phyloP scores from a whole-genome alignment of 2,113 vertebrate genomes.

The Ornithorhynchus anatinus region DNA sequence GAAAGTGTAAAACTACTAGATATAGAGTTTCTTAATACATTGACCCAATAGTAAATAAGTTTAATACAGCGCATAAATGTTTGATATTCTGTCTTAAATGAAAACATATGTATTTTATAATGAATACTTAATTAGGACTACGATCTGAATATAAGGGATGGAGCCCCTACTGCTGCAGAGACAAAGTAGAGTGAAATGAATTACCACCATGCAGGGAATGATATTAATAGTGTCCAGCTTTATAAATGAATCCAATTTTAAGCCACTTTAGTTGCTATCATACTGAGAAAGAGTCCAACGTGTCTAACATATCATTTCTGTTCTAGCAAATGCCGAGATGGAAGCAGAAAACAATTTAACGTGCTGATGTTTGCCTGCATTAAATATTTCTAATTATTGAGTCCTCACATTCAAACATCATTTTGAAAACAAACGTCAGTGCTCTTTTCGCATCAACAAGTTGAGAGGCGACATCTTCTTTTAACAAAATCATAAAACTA shows the following conservation, averaged over 20 bases:
- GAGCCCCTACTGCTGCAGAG: slow-evolving; percentile 62
- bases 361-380: slow-evolving; percentile 60
- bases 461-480: not conserved
- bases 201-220: slow-evolving; percentile 72
- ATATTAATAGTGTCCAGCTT: slow-evolving; percentile 80
- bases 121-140: slow-evolving; percentile 76
- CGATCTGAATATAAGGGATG: slow-evolving; percentile 65
- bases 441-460: not conserved
- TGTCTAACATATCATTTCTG: slow-evolving; percentile 69
- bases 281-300: slow-evolving; percentile 67
- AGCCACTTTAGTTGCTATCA: slow-evolving; percentile 74
- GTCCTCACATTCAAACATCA: slow-evolving; percentile 34
- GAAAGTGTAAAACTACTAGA: not conserved
- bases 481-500: not conserved
- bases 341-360: slow-evolving; percentile 63
- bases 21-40: slow-evolving; percentile 31
- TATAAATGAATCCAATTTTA: slow-evolving; percentile 84
- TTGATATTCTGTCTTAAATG: slow-evolving; percentile 69
- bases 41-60: slow-evolving; percentile 66
- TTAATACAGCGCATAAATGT: slow-evolving; percentile 62
- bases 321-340: slow-evolving; percentile 63
- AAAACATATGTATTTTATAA: slow-evolving; percentile 74
- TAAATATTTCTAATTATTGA: slow-evolving; percentile 71
- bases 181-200: slow-evolving; percentile 77
- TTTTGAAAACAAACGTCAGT: slow-evolving; percentile 49